A percentile compares a stretch with the other conserved stretches of the same genome.
Evolutionary conservation across 2,113 vertebrate species (phyloP).

Genomic region (Malaclemys terrapin): DNA sequence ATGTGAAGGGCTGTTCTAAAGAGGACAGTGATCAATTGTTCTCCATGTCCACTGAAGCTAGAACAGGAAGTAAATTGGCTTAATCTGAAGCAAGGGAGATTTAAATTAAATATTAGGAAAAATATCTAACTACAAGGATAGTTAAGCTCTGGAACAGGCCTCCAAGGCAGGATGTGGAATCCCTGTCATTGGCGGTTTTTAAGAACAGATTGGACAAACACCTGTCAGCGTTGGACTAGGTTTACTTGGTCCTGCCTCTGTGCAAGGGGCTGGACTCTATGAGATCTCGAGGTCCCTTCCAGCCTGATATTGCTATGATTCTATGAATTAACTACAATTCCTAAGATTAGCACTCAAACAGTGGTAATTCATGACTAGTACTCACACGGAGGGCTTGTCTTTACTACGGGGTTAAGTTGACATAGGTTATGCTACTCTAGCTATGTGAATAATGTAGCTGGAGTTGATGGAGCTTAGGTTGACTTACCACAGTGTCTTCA

Average conservation of each 20-base stretch:
- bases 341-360: background rate
- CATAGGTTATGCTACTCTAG: no score
- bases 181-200: background rate
- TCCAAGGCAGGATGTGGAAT: background rate
- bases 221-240: background rate
- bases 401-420: no score
- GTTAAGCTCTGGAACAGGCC: background rate
- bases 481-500: no score
- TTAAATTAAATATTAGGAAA: background rate
- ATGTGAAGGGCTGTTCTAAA: background rate
- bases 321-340: background rate
- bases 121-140: background rate
- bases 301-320: background rate
- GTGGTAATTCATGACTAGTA: background rate
- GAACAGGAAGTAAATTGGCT: background rate
- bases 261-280: background rate
- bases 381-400: no score
- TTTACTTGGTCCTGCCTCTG: background rate
- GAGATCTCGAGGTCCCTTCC: background rate
- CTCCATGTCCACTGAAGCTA: background rate
- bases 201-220: background rate
- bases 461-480: no score
- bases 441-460: no score
- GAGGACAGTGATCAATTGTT: background rate
- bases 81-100: background rate